Percentiles rank a stretch among this genome's conserved stretches.
phyloP scores from a whole-genome alignment of 2,797 vertebrate species.

The Carapus acus region DNA sequence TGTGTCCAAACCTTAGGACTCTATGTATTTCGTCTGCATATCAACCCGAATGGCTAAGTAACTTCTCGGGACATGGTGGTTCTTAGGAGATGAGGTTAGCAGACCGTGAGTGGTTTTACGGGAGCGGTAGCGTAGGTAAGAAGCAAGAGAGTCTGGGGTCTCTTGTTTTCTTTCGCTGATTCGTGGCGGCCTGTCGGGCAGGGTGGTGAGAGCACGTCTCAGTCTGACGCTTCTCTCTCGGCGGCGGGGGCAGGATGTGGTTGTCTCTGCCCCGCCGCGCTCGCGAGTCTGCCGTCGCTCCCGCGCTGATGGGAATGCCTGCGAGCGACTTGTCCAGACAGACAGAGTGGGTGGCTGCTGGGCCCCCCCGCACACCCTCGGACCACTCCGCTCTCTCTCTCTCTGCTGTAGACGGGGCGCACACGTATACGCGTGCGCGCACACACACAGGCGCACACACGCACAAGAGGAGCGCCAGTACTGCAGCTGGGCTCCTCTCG shows the following conservation, averaged over 20 bases:
- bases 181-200: slow-evolving; percentile 19
- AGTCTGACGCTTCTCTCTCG: slow-evolving; percentile 13
- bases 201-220: slow-evolving; percentile 16
- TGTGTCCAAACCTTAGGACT: no score
- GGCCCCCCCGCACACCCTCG: slow-evolving; percentile 23
- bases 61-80: no score
- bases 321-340: slow-evolving; percentile 57
- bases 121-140: slow-evolving; percentile 1
- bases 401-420: slow-evolving; percentile 10
- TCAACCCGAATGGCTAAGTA: not conserved
- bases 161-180: no score
- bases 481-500: slow-evolving; percentile 40
- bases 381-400: slow-evolving; percentile 12
- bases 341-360: slow-evolving; percentile 48
- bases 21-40: not conserved
- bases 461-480: no score
- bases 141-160: no score
- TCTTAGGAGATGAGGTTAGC: not conserved
- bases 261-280: slow-evolving; percentile 23
- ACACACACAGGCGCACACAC: no score
- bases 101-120: not conserved
- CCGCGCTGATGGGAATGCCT: slow-evolving; percentile 55
- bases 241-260: slow-evolving; percentile 52
- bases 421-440: slow-evolving; percentile 16
- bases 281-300: slow-evolving; percentile 44